A percentile compares a stretch with the other conserved stretches of the same genome.
Conservation (phyloP, 2,888 invertebrate species). For the Meloe dianella region DNA sequence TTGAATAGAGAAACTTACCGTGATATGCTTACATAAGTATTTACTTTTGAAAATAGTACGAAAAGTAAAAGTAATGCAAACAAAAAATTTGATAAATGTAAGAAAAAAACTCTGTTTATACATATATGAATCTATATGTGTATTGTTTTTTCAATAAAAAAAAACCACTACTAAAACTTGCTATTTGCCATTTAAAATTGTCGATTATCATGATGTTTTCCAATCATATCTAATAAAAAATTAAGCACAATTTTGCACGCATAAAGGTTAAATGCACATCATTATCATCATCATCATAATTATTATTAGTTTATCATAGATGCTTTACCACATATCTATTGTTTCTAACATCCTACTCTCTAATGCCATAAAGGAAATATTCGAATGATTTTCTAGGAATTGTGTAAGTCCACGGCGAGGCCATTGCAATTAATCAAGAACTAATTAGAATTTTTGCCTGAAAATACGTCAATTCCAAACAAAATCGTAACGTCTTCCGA, state of each 20-base stretch:
- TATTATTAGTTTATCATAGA: background rate
- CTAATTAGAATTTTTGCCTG: background rate
- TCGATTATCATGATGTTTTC: background rate
- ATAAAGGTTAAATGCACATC: background rate
- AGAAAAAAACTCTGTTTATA: background rate
- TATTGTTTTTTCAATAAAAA: background rate
- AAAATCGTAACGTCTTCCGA: conserved; percentile 33
- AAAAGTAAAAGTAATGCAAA: background rate
- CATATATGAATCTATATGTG: background rate
- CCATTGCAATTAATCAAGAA: background rate
- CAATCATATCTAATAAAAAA: background rate
- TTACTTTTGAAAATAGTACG: background rate
- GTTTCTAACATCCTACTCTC: background rate
- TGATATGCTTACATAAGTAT: background rate
- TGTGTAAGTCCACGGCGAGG: background rate
- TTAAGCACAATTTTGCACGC: background rate
- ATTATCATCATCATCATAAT: background rate
- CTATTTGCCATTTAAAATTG: conserved; percentile 22
- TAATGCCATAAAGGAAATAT: background rate
- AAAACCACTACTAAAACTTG: conserved; percentile 9
- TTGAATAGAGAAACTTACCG: background rate
- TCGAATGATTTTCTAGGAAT: background rate
- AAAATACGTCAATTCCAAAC: conserved; percentile 24
- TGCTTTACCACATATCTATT: background rate
- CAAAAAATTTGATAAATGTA: background rate